Evolutionary conservation across 1,140 invertebrate genomes (phyloP).

Genomic region (Drosophila sp.): DNA sequence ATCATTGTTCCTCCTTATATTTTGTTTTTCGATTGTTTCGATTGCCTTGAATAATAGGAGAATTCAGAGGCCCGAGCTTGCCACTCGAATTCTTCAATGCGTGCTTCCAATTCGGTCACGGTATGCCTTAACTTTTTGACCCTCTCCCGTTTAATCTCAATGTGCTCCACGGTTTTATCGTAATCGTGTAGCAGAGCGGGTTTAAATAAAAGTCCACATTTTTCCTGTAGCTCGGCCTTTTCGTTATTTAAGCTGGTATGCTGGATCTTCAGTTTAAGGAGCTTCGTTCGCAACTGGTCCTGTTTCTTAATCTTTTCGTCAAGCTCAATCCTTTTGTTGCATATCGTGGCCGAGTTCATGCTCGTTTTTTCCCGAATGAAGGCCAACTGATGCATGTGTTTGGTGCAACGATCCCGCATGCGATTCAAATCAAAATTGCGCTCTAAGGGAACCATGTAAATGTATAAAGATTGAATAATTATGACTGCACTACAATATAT

Average conservation of each 20-base stretch:
- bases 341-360: constrained; percentile 2
- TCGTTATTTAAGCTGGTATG: not conserved
- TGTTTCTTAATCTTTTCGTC: not conserved
- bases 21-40: not conserved
- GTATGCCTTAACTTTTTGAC: not conserved
- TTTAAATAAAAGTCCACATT: constrained; percentile 42
- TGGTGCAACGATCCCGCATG: constrained; percentile 30
- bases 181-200: constrained; percentile 39
- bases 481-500: too few relatives aligned
- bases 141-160: not conserved
- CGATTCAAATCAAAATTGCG: constrained; percentile 15
- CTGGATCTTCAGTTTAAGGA: constrained; percentile 20
- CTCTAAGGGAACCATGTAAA: constrained; percentile 1
- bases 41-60: not conserved
- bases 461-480: too few relatives aligned
- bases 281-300: not conserved
- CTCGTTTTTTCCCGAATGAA: constrained; percentile 39
- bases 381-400: constrained; percentile 33
- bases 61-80: not conserved
- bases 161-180: constrained; percentile 19
- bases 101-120: constrained; percentile 10
- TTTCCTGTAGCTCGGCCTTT: not conserved
- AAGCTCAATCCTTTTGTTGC: not conserved
- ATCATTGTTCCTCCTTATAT: too few relatives aligned
- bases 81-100: not conserved